Evolutionary conservation across 2,113 vertebrate genomes (phyloP).

Genomic region (Andinoacara biseriatus): DNA sequence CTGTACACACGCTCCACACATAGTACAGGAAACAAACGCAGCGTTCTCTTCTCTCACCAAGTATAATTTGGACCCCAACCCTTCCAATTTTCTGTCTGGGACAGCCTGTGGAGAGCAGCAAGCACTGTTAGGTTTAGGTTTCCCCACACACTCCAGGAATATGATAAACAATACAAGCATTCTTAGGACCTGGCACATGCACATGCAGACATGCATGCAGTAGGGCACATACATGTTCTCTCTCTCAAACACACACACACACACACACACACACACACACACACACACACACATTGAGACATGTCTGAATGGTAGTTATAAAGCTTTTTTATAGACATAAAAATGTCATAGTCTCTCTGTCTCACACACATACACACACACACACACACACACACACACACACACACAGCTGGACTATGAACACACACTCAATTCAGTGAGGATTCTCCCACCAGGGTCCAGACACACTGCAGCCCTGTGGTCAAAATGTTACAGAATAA

Average conservation of each 20-base stretch:
- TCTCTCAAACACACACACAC: neutral
- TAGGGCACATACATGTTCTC: conserved; percentile 6
- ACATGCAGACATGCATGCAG: conserved; percentile 19
- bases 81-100: conserved; percentile 82
- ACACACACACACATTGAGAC: conserved; percentile 20
- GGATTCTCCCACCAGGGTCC: conserved; percentile 49
- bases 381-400: conserved; percentile 31
- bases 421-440: conserved; percentile 54
- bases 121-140: conserved; percentile 67
- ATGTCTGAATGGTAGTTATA: conserved; percentile 40
- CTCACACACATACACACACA: conserved; percentile 4
- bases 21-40: conserved; percentile 72
- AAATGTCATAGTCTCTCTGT: conserved; percentile 16
- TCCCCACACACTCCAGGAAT: conserved; percentile 69
- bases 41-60: conserved; percentile 76
- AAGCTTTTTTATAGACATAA: conserved; percentile 49
- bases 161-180: conserved; percentile 75
- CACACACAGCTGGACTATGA: conserved; percentile 34
- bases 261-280: neutral
- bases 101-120: conserved; percentile 65
- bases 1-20: conserved; percentile 60
- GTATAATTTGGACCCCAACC: conserved; percentile 78
- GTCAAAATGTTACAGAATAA: conserved; percentile 51
- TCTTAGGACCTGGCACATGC: conserved; percentile 57
- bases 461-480: conserved; percentile 40